These are phyloP conservation scores for Cairina moschata DNA, from an alignment of 2,113 vertebrate species.

Conservation along the genomic window DNA sequence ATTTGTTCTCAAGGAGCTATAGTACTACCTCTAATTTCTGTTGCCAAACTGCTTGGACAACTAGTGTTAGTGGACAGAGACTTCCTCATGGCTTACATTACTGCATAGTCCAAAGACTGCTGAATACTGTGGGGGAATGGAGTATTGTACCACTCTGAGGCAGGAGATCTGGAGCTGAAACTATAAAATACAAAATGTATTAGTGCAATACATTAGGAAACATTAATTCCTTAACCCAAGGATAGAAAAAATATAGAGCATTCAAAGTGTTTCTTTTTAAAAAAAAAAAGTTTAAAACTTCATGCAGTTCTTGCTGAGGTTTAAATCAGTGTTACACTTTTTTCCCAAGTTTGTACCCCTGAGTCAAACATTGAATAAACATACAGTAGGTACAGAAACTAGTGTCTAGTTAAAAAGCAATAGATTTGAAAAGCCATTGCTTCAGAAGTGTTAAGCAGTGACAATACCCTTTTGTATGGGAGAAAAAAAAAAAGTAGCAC, in stretches of 20 bases:
- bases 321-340: conserved; percentile 76
- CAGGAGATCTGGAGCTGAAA: conserved; percentile 2
- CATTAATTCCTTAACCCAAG: conserved; percentile 10
- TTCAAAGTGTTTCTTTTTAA: not conserved
- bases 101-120: conserved; percentile 13
- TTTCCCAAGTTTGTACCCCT: conserved; percentile 78
- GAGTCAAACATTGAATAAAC: conserved; percentile 76
- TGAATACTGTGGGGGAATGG: not conserved
- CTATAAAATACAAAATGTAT: conserved; percentile 44
- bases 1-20: not conserved
- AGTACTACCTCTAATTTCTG: not conserved
- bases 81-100: conserved; percentile 15
- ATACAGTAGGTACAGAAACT: conserved; percentile 77
- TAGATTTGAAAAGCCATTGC: conserved; percentile 30
- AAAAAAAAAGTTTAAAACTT: conserved; percentile 7
- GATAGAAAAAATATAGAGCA: conserved; percentile 32
- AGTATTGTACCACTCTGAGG: conserved; percentile 37
- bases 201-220: conserved; percentile 59
- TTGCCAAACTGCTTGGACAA: not conserved
- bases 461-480: not conserved
- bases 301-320: conserved; percentile 48
- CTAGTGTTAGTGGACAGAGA: not conserved
- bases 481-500: not conserved
- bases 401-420: conserved; percentile 61
- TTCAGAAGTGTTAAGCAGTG: conserved; percentile 39